A percentile compares a stretch with the other conserved stretches of the same genome.
phyloP scores from a whole-genome alignment of 2,113 vertebrate species.

The Oophaga pumilio region DNA sequence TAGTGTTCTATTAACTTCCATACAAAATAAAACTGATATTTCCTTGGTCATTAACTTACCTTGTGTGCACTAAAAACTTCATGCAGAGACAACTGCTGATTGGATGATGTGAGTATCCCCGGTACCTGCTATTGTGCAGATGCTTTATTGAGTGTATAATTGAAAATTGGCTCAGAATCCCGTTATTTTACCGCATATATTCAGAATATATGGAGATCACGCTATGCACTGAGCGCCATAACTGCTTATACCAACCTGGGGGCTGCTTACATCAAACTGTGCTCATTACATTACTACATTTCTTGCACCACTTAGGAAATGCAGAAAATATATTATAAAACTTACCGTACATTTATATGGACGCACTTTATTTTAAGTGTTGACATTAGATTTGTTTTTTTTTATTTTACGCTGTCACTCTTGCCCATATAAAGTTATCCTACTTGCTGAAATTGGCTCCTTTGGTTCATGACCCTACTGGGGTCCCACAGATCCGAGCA shows the following conservation, averaged over 20 bases:
- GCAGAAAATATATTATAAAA: neutral
- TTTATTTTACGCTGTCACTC: too few relatives aligned
- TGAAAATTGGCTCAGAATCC: neutral
- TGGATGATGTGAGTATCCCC: neutral
- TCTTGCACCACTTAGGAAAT: neutral
- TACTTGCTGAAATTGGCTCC: too few relatives aligned
- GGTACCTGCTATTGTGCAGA: neutral
- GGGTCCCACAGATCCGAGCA: too few relatives aligned
- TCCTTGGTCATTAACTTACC: neutral
- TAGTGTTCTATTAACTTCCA: neutral
- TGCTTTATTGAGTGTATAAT: slow-evolving; percentile 22
- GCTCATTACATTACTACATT: slow-evolving; percentile 16
- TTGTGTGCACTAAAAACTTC: neutral
- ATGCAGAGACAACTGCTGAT: neutral
- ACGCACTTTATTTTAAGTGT: neutral
- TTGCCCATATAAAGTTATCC: neutral
- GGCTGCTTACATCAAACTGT: neutral
- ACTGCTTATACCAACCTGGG: neutral
- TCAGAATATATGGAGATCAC: neutral
- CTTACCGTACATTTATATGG: neutral
- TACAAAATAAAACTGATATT: neutral
- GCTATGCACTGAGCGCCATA: neutral
- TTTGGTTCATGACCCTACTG: too few relatives aligned
- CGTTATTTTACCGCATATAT: neutral
- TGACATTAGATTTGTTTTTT: neutral